These are phyloP conservation scores for Rapana venosa DNA, from an alignment of 2,888 invertebrate genomes.

Conservation along the genomic window DNA sequence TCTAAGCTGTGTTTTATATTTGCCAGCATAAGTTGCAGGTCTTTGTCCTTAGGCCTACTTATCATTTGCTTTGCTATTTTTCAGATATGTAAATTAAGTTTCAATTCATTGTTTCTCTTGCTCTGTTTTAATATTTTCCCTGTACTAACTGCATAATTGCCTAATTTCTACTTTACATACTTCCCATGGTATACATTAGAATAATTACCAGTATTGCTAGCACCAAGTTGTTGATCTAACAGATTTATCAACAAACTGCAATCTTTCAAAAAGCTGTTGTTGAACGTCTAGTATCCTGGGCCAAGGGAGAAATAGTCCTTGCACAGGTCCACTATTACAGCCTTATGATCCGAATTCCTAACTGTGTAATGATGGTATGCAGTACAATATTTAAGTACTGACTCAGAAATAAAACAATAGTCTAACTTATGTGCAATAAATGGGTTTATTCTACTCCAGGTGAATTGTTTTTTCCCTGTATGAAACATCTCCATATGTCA, in stretches of 20 bases:
- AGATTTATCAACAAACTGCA: background rate
- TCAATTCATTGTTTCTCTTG: no score
- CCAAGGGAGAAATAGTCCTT: background rate
- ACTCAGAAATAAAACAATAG: background rate
- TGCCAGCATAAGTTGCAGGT: no score
- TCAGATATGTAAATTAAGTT: no score
- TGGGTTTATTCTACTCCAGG: background rate
- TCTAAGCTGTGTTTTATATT: no score
- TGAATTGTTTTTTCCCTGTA: background rate
- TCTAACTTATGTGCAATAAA: background rate
- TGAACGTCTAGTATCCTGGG: background rate
- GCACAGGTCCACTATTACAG: background rate
- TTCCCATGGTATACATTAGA: no score
- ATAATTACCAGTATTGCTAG: no score
- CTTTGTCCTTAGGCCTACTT: no score
- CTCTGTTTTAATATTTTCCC: no score
- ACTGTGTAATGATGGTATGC: background rate
- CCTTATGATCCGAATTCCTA: background rate
- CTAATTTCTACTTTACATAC: no score
- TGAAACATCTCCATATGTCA: background rate
- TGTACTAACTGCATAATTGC: no score
- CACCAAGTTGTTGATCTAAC: background rate
- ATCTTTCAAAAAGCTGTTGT: background rate
- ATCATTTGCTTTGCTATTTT: no score
- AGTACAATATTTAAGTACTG: background rate